Conservation (phyloP, 2,113 vertebrate genomes). For the Willisornis vidua region DNA sequence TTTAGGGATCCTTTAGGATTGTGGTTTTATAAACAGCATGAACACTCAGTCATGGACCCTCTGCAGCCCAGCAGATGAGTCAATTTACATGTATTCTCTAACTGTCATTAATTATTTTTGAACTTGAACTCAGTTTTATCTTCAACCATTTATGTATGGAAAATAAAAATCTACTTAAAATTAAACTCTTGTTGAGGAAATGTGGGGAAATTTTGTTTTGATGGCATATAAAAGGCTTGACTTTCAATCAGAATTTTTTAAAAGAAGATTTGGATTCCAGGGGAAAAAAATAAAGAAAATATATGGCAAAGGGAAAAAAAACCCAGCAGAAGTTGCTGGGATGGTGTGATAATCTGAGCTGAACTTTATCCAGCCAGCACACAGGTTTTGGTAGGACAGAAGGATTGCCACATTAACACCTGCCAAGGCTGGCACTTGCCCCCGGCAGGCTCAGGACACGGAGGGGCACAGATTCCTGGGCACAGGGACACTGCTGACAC, state of each 20-base stretch:
- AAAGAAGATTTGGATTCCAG: neutral
- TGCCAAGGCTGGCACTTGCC: neutral
- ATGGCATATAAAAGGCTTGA: neutral
- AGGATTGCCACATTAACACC: neutral
- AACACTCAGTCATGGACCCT: neutral
- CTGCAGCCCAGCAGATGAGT: neutral
- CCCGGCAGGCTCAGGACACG: neutral
- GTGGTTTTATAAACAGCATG: neutral
- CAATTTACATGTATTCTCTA: neutral
- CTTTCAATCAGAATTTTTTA: neutral
- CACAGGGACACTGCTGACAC: neutral
- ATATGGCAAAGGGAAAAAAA: neutral
- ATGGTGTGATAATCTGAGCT: constrained; percentile 9
- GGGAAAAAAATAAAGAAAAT: too few relatives aligned
- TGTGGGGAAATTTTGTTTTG: neutral
- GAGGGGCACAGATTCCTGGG: rapidly evolving
- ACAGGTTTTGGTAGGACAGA: neutral
- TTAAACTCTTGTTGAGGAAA: neutral
- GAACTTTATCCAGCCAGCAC: constrained; percentile 28
- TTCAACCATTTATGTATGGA: neutral
- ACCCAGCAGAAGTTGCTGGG: neutral
- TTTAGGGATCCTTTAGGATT: neutral
- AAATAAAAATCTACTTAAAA: neutral
- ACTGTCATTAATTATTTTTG: neutral
- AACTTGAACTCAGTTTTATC: neutral